Conservation (phyloP, 1,140 invertebrate genomes). For the Microvelia longipes region DNA sequence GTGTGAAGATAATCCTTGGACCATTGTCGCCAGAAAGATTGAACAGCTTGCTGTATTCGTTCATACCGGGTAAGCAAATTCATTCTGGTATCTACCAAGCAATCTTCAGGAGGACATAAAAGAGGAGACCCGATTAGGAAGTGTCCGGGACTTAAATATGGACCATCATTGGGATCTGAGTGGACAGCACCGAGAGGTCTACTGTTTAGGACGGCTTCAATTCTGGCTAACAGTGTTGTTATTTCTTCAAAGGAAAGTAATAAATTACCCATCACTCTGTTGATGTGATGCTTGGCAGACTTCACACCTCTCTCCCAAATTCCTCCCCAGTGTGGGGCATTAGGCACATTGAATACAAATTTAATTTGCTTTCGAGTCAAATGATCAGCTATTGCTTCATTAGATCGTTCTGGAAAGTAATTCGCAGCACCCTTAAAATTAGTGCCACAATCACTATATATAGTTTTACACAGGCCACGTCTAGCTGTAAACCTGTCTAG, state of each 20-base stretch:
- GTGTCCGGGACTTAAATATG: neutral
- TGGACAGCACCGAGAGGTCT: neutral
- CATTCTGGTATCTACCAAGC: neutral
- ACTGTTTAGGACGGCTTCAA: neutral
- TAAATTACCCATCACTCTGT: neutral
- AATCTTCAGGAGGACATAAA: neutral
- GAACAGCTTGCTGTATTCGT: neutral
- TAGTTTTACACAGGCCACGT: conserved; percentile 21
- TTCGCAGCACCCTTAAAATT: conserved; percentile 29
- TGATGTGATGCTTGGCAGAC: neutral
- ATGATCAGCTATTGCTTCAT: neutral
- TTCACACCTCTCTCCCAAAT: neutral
- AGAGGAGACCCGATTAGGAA: neutral
- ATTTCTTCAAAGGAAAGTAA: neutral
- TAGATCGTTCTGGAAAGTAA: conserved; percentile 19
- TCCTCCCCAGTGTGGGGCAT: neutral
- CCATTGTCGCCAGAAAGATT: neutral
- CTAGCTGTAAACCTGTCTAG: conserved; percentile 26
- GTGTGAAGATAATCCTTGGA: neutral
- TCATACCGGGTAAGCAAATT: neutral
- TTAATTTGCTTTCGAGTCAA: neutral
- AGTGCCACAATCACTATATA: conserved; percentile 28
- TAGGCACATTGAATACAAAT: neutral
- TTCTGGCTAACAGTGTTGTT: neutral
- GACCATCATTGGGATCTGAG: neutral